Base-by-base conservation (phyloP, 2,888 invertebrate species). In the Psylliodes chrysocephalus region DNA sequence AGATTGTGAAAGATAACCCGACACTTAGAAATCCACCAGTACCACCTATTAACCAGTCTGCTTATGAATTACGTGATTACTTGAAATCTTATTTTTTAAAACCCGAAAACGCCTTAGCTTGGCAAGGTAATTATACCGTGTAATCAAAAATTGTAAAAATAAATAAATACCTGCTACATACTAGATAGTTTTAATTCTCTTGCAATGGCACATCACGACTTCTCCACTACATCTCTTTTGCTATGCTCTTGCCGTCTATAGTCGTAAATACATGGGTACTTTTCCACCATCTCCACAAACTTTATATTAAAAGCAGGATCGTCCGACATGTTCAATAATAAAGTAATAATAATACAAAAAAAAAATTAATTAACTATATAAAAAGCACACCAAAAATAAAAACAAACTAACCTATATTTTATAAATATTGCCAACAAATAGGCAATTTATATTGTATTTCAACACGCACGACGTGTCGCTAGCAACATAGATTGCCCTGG, bases 221-320 rank as follows among this genome's bases (percentile, higher is more conserved):
- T 19, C 18, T 18, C 46, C 38, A 38, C 38, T 14, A 38, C 38
- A 38, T 38, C 38, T 38, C 38, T 38, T 38, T 12, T 38, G 19
- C 18, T 46, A 51, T 30, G 30, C 4, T 51, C 30, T 14, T 51
- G 30, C 8, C 30, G 17, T 51, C 4, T 15, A 51, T 51, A 51
- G 22, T 51, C 49, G 22, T 51, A 51, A 53, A 53, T 53, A 40
- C 53, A 53, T 53, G 35, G 38, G 38, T 53, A 53, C 12, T 53
- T 38, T 38, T 53, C 40, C 35, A 40, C 53, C 25, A 53, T 14
- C 22, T 53, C 53, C 53, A 38, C 53, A 53, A 53, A 53, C 33
- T 35, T 35, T 17, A 38, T 53, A 53, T 35, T 53, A 19, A 53
- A 18, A 28, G 40, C 53, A 28, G 53, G 53, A 53, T 53, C 19